Evolutionary conservation across 2,888 invertebrate species (phyloP).

Genomic region (Dicranocentrus wangi): DNA sequence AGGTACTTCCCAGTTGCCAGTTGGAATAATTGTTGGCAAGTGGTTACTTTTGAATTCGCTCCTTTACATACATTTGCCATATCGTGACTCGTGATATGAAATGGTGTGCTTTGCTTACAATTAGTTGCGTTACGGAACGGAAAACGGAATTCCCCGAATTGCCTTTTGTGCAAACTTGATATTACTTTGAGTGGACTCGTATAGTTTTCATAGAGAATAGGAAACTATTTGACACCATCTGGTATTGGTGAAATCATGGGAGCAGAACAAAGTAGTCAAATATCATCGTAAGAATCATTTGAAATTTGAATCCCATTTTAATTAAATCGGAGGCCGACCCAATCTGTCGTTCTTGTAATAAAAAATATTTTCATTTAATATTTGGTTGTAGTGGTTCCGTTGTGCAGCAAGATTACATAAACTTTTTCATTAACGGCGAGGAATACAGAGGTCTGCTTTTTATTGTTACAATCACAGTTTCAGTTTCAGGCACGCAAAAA

Average conservation of each 20-base stretch:
- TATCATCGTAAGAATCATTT: neutral
- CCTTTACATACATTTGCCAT: too few relatives aligned
- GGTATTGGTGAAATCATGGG: neutral
- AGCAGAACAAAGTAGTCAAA: slow-evolving; percentile 16
- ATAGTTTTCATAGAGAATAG: neutral
- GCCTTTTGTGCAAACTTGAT: neutral
- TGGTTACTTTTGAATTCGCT: too few relatives aligned
- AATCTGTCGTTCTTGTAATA: neutral
- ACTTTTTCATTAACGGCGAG: slow-evolving; percentile 38
- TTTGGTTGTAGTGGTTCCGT: neutral
- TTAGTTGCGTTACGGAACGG: neutral
- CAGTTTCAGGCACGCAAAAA: neutral
- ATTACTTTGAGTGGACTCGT: neutral
- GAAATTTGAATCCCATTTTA: neutral
- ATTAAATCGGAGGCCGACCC: neutral
- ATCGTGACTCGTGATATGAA: too few relatives aligned
- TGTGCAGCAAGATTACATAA: slow-evolving; percentile 3
- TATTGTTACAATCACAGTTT: neutral
- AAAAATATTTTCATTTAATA: too few relatives aligned
- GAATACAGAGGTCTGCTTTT: slow-evolving; percentile 42
- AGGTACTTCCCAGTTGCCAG: too few relatives aligned
- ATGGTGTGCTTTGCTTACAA: too few relatives aligned
- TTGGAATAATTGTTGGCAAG: too few relatives aligned
- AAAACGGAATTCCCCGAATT: neutral
- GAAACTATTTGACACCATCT: neutral